These are phyloP conservation scores for Pachliopta kotzebuea DNA, from an alignment of 2,888 invertebrate species.

Conservation along the genomic window DNA sequence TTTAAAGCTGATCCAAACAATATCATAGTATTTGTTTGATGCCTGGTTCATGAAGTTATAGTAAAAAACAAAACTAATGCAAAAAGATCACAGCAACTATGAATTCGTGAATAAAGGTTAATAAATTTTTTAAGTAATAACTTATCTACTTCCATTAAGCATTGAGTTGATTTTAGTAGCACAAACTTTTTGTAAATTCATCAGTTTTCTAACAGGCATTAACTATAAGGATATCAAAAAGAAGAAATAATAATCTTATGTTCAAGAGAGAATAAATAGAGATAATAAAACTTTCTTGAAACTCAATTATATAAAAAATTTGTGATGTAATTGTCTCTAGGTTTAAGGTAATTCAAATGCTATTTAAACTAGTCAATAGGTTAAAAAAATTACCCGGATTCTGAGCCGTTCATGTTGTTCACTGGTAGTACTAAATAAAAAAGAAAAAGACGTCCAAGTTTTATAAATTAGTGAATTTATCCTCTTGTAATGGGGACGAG, in stretches of 20 bases:
- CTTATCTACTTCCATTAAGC: no score
- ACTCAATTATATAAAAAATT: neutral
- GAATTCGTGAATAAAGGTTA: no score
- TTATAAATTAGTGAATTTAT: conserved; percentile 46
- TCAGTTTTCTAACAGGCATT: no score
- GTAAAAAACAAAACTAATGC: no score
- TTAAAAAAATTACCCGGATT: conserved; percentile 84
- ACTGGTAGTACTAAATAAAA: conserved; percentile 38
- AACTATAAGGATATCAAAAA: neutral
- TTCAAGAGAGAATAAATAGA: neutral
- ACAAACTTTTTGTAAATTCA: no score
- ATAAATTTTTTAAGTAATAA: no score
- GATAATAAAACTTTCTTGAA: neutral
- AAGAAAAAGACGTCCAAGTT: conserved; percentile 45
- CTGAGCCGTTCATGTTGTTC: conserved; percentile 86
- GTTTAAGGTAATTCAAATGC: neutral
- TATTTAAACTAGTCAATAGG: conserved; percentile 24
- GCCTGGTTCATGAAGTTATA: no score
- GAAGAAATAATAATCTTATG: neutral
- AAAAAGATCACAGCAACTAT: no score
- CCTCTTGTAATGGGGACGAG: conserved; percentile 49
- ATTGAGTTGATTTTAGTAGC: no score
- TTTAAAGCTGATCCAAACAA: no score
- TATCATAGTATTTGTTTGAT: no score
- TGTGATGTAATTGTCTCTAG: neutral